A percentile compares a stretch with the other conserved stretches of the same genome.
Conservation (phyloP, 92 coral and sea anemone genomes). For the Ricordea florida region DNA sequence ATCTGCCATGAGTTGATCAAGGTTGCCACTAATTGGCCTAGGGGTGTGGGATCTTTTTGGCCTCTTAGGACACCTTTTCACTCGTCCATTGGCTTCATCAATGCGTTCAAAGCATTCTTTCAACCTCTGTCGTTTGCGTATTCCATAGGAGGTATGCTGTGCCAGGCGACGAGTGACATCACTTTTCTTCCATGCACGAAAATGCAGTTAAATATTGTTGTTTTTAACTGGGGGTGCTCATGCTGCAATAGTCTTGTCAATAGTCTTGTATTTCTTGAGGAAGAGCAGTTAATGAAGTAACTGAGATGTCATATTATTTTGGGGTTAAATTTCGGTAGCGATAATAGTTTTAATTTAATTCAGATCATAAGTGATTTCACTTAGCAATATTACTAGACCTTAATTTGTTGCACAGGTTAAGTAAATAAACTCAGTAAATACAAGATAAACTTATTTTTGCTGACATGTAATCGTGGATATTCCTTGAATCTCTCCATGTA, state of each 20-base stretch:
- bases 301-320: no score
- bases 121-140: conserved; percentile 5
- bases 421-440: no score
- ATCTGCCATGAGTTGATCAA: no score
- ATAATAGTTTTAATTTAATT: no score
- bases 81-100: background rate
- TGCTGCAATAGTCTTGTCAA: conserved; percentile 13
- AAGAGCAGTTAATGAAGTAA: conserved; percentile 6
- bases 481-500: conserved; percentile 6
- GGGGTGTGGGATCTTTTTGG: no score
- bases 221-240: conserved; percentile 14
- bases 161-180: conserved; percentile 15
- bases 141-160: background rate
- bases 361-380: no score
- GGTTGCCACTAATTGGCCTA: no score
- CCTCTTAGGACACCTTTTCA: no score
- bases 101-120: conserved; percentile 10
- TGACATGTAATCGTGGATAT: conserved; percentile 15
- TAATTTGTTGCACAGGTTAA: no score
- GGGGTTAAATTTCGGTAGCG: no score
- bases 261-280: background rate
- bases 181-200: conserved; percentile 4
- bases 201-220: conserved; percentile 3
- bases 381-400: no score
- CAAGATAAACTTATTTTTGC: conserved; percentile 5